Evolutionary conservation across 2,888 invertebrate species (phyloP), one percentile per base, ranked within the genome.

Genomic region (Polietes domitor): DNA sequence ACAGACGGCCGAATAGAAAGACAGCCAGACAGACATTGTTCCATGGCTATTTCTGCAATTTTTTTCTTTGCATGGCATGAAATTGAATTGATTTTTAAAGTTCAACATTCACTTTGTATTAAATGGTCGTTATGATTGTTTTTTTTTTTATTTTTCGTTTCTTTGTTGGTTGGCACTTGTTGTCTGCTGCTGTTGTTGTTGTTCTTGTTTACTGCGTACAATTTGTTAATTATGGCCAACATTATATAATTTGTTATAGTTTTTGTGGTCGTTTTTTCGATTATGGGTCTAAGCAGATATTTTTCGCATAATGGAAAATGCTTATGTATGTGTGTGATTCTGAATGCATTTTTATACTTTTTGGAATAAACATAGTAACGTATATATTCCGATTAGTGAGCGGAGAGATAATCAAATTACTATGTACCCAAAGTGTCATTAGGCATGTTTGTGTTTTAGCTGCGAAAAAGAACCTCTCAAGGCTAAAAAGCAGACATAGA

Each of bases 81-180:
- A 65, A 41, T 41, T 63, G 28, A 63, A 32, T 63, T 63, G 32
- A 17, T 12, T 28, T 32, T 28, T 53, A 58, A 58, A 58, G 58
- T 58, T 58, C 58, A 58, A 58, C 58, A 58, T 58, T 58, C 58
- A 58, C 58, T 58, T 58, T 58, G 58, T 58, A 2, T 21, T 26
- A 26, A 58, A 58, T 58, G 58, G 15, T 12, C 26, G 19, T 24
- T 10, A 6, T 26, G 47, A 47, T n/a, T 41, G 6, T 55, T 24
- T 21, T 50, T 17, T 50, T 17, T 50, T 17, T 47, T 47, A 17
- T 50, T 53, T 21, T 53, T 21, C 21, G 10, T 24, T 53, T 9
- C 21, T 24, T 6, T 53, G 5, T 47, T 9, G 5, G 12, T 47
- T 47, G 5, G 47, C n/a, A 15, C 47, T 47, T 47, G 32, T 32